Evolutionary conservation across 2,797 vertebrate species (phyloP), one percentile per base, ranked within the genome.

Genomic region (Gymnopithys bicolor): DNA sequence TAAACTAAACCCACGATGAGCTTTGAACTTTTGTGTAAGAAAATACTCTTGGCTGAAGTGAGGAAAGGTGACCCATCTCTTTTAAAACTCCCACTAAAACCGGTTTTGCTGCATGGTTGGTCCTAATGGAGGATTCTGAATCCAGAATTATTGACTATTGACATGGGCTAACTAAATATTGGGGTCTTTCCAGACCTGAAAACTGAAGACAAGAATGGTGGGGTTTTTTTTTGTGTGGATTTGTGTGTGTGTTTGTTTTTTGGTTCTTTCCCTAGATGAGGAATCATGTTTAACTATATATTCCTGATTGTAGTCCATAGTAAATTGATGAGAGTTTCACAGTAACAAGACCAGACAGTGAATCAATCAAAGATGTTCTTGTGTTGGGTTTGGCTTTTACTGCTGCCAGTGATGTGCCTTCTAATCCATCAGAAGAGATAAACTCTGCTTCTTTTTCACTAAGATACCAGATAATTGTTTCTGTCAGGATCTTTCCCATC

Each of bases 401-500:
- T 78, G 35, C 69, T 84, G 63, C 67, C 63, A 58, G 32, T 39
- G 62, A 52, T 81, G 74, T 63, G 80, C 60, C 79, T 91, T 94
- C 68, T 92, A 70, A 81, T 84, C 53, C 58, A 86, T 84, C 35
- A 73, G 69, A 86, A 88, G 66, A 85, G 21, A 77, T 59, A 73
- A 59, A 39, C 55, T 91, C 71, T 91, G 37, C 58, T 89, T 52
- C 53, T 86, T 78, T 85, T 56, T 88, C 69, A 68, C 53, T 2
- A 19, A 91, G 27, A 68, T 78, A 69, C 28, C 82, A 88, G 87
- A 58, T 93, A 94, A 90, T 90, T 83, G 53, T 78, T 93, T 91
- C 62, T 93, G 66, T 43, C 58, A 86, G 62, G 32, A 58, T 69
- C 32, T 89, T 28, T 91, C n/a, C 2, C 25, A 75, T 71, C 74